Evolutionary conservation across 2,888 invertebrate species (phyloP), one percentile per base, ranked within the genome.

Genomic region (Julus scandinavius): DNA sequence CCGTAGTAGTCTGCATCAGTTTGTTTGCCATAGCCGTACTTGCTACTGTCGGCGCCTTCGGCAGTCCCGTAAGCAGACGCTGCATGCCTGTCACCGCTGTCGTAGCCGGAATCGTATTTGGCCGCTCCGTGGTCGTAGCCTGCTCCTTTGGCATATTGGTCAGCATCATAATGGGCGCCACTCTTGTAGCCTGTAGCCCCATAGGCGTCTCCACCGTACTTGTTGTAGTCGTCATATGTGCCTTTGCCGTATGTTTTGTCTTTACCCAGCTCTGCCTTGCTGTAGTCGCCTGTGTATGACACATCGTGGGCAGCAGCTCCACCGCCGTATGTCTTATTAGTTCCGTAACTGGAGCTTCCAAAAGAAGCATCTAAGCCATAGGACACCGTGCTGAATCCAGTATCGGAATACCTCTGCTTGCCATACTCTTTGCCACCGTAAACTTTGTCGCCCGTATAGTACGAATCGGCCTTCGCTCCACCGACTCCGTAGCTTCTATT

Each of bases 301-400:
- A 85, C 20, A 15, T 85, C 41, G n/a, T 85, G 85, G 1, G 49
- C 85, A 2, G 85, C 45, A 2, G 85, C 85, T 49, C 49, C 45
- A 45, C 85, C 85, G 3, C 85, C 85, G 87, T 84, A 88, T 5
- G 83, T 88, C 45, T 88, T 88, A 45, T 49, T 83, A 29, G 88
- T 49, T 5, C 84, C 88, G 38, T 84, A 88, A 17, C n/a, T 38
- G 40, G 83, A 84, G 7, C 84, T 85, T 45, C 84, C 88, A 40
- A 85, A 88, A 38, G 88, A 88, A 11, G 83, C 40, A 20, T 88
- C 88, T 1, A 29, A 41, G n/a, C 88, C 88, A 38, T 88, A 88
- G 9, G 83, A 88, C 15, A 40, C 45, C 15, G 85, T 85, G 45
- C 85, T 85, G 85, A 45, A 85, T 17, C 85, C 85, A 13, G 45